A percentile compares a stretch with the other conserved stretches of the same genome.
Evolutionary conservation across 2,888 invertebrate genomes (phyloP).

Genomic region (Apamea anceps): DNA sequence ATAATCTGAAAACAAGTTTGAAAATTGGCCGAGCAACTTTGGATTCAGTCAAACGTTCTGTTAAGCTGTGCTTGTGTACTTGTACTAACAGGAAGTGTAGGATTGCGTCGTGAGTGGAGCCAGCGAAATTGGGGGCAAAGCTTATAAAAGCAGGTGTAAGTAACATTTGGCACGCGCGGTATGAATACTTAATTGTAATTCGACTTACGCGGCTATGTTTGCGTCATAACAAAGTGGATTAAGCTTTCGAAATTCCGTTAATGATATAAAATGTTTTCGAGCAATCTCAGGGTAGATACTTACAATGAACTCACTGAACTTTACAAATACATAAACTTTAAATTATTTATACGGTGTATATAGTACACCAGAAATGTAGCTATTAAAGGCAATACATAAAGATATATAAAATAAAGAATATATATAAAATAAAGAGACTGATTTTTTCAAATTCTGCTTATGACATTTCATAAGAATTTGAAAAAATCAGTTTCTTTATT

Average conservation of each 20-base stretch:
- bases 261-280: constrained; percentile 44
- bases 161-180: constrained; percentile 57
- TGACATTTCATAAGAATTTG: too few relatives aligned
- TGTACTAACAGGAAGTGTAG: constrained; percentile 33
- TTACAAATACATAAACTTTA: constrained; percentile 34
- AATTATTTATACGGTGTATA: constrained; percentile 11
- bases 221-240: constrained; percentile 58
- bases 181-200: constrained; percentile 66
- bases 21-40: constrained; percentile 26
- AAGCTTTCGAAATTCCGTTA: constrained; percentile 56
- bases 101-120: constrained; percentile 39
- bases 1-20: constrained; percentile 37
- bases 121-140: constrained; percentile 42
- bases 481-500: background rate
- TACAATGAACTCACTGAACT: constrained; percentile 29
- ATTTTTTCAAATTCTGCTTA: too few relatives aligned
- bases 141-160: constrained; percentile 63
- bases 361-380: background rate
- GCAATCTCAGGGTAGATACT: constrained; percentile 19
- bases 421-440: too few relatives aligned
- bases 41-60: constrained; percentile 39
- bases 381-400: background rate
- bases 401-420: too few relatives aligned
- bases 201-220: constrained; percentile 55
- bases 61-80: constrained; percentile 32